phyloP scores from a whole-genome alignment of 2,888 invertebrate genomes.

The Ichneumoninae sp. region DNA sequence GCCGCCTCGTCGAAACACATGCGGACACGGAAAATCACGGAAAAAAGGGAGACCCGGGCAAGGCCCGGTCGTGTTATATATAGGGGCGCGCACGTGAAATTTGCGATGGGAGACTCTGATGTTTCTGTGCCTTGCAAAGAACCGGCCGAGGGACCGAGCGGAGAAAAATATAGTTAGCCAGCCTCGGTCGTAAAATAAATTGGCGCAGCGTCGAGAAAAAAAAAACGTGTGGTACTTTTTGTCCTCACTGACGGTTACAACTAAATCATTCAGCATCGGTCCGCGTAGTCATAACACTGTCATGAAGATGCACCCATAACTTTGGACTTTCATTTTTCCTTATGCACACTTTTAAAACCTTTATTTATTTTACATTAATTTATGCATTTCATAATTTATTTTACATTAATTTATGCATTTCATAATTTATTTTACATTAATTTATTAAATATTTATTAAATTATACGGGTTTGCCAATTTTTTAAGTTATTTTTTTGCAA shows the following conservation, averaged over 20 bases:
- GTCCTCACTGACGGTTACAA: conserved; percentile 24
- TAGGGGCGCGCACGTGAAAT: conserved; percentile 15
- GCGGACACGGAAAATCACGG: conserved; percentile 32
- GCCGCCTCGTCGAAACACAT: conserved; percentile 39
- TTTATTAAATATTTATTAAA: too few relatives aligned
- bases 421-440: too few relatives aligned
- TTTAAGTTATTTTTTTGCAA: background rate
- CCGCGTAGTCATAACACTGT: conserved; percentile 28
- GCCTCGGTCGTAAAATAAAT: conserved; percentile 48
- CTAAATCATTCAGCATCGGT: conserved; percentile 47
- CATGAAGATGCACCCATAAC: background rate
- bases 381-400: too few relatives aligned
- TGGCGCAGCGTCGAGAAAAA: conserved; percentile 19
- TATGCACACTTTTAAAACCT: background rate
- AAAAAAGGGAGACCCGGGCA: conserved; percentile 2
- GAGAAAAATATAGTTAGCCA: conserved; percentile 1
- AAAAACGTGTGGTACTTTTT: conserved; percentile 34
- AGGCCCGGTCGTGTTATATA: conserved; percentile 18
- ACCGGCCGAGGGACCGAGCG: background rate
- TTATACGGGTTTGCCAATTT: too few relatives aligned
- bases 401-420: too few relatives aligned
- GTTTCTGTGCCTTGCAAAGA: conserved; percentile 2
- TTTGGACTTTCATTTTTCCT: background rate
- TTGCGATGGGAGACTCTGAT: background rate
- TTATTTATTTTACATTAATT: background rate